phyloP scores from a whole-genome alignment of 2,888 invertebrate genomes.

The Lepidochitona cinerea region DNA sequence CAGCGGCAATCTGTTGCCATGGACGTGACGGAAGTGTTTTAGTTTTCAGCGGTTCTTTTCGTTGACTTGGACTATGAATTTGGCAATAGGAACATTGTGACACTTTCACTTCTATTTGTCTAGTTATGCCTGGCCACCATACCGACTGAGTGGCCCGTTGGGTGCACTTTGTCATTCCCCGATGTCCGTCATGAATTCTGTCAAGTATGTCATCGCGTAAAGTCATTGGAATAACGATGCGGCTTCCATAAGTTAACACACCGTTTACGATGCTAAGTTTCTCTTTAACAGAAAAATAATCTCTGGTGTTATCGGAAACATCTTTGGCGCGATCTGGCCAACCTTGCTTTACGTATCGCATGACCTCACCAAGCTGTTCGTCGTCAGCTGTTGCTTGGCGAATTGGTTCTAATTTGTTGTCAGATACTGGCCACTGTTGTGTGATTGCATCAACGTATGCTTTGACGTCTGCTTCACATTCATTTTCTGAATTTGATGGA shows the following conservation, averaged over 20 bases:
- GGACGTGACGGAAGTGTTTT: constrained; percentile 13
- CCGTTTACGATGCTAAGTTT: background rate
- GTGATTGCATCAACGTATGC: background rate
- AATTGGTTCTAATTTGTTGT: constrained; percentile 8
- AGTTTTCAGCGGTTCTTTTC: constrained; percentile 16
- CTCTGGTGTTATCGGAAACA: background rate
- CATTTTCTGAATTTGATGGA: background rate
- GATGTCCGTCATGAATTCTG: constrained; percentile 15
- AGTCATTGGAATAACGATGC: background rate
- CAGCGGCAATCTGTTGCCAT: constrained; percentile 19
- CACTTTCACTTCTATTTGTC: background rate
- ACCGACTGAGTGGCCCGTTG: constrained; percentile 18
- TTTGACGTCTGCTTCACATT: background rate
- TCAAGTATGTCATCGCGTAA: constrained; percentile 10
- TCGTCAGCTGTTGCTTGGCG: background rate
- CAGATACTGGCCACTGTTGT: background rate
- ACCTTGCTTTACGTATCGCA: background rate
- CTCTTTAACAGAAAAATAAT: background rate
- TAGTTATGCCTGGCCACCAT: constrained; percentile 14
- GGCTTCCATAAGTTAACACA: background rate
- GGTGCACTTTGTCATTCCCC: constrained; percentile 31
- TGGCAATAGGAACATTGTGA: constrained; percentile 9
- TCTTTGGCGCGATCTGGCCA: background rate
- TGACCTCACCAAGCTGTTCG: background rate
- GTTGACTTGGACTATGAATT: background rate